These are phyloP conservation scores for Tyrannus savana DNA, from an alignment of 2,113 vertebrate species.

Conservation along the genomic window DNA sequence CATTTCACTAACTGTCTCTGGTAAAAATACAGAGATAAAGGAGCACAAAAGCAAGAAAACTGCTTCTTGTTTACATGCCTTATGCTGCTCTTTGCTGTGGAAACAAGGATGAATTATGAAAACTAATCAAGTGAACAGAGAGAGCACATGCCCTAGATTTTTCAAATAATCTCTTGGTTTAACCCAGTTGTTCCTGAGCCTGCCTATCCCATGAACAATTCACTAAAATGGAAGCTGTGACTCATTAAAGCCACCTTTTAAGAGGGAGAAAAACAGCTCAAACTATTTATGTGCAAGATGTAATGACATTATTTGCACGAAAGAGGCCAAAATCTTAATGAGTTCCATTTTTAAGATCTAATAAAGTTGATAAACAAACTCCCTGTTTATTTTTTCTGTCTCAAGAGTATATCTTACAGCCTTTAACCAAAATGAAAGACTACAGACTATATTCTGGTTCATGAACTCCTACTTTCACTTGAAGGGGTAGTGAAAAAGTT, in stretches of 20 bases:
- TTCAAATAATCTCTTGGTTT: conserved; percentile 64
- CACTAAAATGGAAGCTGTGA: conserved; percentile 11
- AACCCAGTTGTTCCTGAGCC: conserved; percentile 48
- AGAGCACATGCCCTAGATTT: conserved; percentile 59
- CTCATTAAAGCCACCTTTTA: not conserved
- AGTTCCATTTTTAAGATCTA: not conserved
- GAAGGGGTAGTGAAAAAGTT: not conserved
- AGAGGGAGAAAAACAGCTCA: not conserved
- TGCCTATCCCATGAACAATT: conserved; percentile 4
- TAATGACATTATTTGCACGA: not conserved
- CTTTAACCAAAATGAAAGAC: not conserved
- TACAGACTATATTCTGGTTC: not conserved
- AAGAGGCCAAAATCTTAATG: conserved; percentile 4
- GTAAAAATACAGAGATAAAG: not conserved
- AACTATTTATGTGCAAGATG: not conserved
- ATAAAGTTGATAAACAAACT: not conserved
- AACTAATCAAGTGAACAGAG: conserved; percentile 40
- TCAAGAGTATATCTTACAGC: not conserved
- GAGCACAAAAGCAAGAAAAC: not conserved
- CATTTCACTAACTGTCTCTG: not conserved
- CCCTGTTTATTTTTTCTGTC: not conserved
- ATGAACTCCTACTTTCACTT: not conserved
- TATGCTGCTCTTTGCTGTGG: not conserved
- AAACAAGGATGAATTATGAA: conserved; percentile 54
- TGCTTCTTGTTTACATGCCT: not conserved